Percentiles rank a stretch among this genome's conserved stretches.
These are phyloP conservation scores for Sebastes wilsoni DNA, from an alignment of 2,797 vertebrate species.

Conservation along the genomic window DNA sequence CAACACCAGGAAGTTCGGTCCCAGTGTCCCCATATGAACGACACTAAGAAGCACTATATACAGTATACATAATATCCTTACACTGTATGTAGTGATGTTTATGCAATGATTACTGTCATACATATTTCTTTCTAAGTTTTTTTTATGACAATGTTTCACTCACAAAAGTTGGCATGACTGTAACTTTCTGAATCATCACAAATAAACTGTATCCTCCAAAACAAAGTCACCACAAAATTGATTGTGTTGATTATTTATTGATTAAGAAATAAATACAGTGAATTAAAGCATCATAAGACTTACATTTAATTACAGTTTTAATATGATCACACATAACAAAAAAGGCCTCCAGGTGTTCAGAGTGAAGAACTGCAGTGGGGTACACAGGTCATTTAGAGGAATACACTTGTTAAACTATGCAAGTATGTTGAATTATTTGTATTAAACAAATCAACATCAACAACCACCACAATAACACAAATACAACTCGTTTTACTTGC, in stretches of 20 bases:
- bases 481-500: background rate
- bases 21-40: slow-evolving; percentile 54
- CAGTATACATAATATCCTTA: background rate
- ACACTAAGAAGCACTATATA: background rate
- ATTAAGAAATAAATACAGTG: background rate
- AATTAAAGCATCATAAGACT: background rate
- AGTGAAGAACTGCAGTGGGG: background rate
- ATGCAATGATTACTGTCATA: background rate
- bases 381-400: background rate
- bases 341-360: background rate
- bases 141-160: background rate
- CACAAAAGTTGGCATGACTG: background rate
- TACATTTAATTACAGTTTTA: background rate
- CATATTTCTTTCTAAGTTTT: slow-evolving; percentile 6
- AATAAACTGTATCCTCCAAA: background rate
- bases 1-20: background rate
- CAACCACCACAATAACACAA: background rate
- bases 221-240: slow-evolving; percentile 26
- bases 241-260: slow-evolving; percentile 29
- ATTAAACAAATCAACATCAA: background rate
- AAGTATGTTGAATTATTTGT: background rate
- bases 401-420: background rate
- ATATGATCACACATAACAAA: background rate
- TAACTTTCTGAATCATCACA: background rate
- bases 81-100: background rate